Base-by-base conservation (phyloP, 1,140 invertebrate species). In the Ooceraea biroi region DNA sequence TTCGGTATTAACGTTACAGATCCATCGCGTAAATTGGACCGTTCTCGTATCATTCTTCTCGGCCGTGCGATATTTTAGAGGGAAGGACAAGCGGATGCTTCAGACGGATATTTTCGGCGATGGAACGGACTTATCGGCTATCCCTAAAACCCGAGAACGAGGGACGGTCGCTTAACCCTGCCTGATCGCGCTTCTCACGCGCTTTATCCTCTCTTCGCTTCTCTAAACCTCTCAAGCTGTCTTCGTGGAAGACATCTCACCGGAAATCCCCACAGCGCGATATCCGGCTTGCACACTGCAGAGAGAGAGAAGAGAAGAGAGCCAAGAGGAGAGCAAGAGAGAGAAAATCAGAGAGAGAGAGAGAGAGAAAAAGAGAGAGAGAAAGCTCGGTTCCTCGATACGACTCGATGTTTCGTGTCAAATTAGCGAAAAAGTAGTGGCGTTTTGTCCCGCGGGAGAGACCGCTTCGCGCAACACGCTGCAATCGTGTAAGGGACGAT, bases 381-480 rank as follows among this genome's bases (percentile, higher is more conserved):
- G 0, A 22, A 52, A 27, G 46, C 17, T 41, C 55, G 58, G 72
- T 74, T 61, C 19, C 17, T 61, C 88, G 73, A 85, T 86, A 86
- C 57, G 74, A 83, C 73, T 84, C 87, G 88, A 89, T 88, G 88
- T 89, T 89, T 86, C 88, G 87, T 85, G 88, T 89, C 88, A 89
- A 89, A 89, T 89, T 89, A 89, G 69, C 74, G 88, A 89, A 89
- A 86, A 89, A 89, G 88, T 83, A 87, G 82, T 83, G 85, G 87
- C 88, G 80, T 89, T 57, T 61, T 41, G 82, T 86, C 85, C 88
- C 85, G 76, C 41, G 82, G 88, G 88, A 83, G 73, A 41, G 50
- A 65, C 72, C 63, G 83, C 69, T 88, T 87, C 82, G 76, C 83
- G 85, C 63, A 80, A 88, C 78, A 85, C 52, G 76, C 65, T 85